phyloP scores from a whole-genome alignment of 2,888 invertebrate species.

The Apoda limacodes region DNA sequence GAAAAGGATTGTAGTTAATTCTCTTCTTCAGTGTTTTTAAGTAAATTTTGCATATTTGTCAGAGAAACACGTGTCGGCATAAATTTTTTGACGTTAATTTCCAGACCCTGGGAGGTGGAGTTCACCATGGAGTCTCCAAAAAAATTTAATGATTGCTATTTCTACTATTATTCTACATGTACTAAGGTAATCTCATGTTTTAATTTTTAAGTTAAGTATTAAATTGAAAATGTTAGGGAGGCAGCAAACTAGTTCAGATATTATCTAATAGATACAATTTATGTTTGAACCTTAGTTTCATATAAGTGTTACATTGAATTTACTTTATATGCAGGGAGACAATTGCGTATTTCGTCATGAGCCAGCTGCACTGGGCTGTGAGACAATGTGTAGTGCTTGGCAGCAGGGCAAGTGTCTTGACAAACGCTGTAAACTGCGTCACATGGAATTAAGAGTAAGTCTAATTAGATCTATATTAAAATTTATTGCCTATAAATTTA shows the following conservation, averaged over 20 bases:
- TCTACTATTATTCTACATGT: conserved; percentile 89
- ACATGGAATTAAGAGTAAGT: conserved; percentile 85
- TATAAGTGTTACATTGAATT: too few species aligned
- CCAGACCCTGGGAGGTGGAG: conserved; percentile 17
- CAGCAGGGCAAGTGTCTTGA: conserved; percentile 84
- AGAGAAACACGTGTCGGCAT: too few species aligned
- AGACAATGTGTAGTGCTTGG: conserved; percentile 86
- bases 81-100: too few species aligned
- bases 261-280: too few species aligned
- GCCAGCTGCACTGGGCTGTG: conserved; percentile 84
- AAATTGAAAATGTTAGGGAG: too few species aligned
- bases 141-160: conserved; percentile 89
- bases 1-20: too few species aligned
- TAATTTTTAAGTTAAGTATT: too few species aligned
- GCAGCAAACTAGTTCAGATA: too few species aligned
- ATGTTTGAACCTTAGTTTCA: too few species aligned
- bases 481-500: conserved; percentile 1
- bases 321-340: conserved; percentile 72
- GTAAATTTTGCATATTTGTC: too few species aligned
- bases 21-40: too few species aligned
- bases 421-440: conserved; percentile 83
- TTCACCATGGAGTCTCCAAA: conserved; percentile 76
- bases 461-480: conserved; percentile 5
- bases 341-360: conserved; percentile 88
- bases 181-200: conserved; percentile 84